A percentile compares a stretch with the other conserved stretches of the same genome.
Evolutionary conservation across 2,113 vertebrate species (phyloP).

Genomic region (Pteronura brasiliensis): DNA sequence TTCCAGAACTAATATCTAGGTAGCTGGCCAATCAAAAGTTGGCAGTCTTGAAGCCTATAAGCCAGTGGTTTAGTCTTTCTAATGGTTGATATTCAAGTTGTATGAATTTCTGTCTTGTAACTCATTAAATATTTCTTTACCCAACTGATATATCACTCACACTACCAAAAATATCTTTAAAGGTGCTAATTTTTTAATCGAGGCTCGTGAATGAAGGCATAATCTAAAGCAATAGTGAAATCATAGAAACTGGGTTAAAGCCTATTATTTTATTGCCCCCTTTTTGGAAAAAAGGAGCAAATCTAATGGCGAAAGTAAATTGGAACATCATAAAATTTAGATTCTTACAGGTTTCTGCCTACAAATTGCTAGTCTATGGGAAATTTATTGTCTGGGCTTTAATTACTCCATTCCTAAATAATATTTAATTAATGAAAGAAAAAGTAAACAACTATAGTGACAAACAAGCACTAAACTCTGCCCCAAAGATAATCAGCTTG

Average conservation of each 20-base stretch:
- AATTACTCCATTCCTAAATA: slow-evolving; percentile 19
- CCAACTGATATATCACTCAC: not conserved
- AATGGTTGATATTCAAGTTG: not conserved
- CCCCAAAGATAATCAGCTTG: not conserved
- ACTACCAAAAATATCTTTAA: not conserved
- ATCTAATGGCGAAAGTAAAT: slow-evolving; percentile 7
- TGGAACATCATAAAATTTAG: slow-evolving; percentile 28
- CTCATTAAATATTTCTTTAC: not conserved
- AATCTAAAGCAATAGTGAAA: not conserved
- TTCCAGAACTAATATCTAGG: slow-evolving; percentile 15
- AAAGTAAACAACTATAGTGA: not conserved
- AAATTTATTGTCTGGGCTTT: slow-evolving; percentile 38
- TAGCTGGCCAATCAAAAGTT: not conserved
- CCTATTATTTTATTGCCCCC: not conserved
- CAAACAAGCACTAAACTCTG: slow-evolving; percentile 2
- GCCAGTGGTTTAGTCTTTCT: not conserved
- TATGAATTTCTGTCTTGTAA: not conserved
- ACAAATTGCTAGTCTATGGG: not conserved
- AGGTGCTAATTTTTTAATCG: not conserved
- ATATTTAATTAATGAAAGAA: not conserved
- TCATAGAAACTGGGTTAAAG: not conserved
- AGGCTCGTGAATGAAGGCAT: not conserved
- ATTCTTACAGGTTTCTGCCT: not conserved
- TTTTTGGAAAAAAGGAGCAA: slow-evolving; percentile 1
- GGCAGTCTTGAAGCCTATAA: not conserved